Percentiles rank a stretch among this genome's conserved stretches.
These are phyloP conservation scores for Copsychus sechellarum DNA, from an alignment of 2,113 vertebrate genomes.

Conservation along the genomic window DNA sequence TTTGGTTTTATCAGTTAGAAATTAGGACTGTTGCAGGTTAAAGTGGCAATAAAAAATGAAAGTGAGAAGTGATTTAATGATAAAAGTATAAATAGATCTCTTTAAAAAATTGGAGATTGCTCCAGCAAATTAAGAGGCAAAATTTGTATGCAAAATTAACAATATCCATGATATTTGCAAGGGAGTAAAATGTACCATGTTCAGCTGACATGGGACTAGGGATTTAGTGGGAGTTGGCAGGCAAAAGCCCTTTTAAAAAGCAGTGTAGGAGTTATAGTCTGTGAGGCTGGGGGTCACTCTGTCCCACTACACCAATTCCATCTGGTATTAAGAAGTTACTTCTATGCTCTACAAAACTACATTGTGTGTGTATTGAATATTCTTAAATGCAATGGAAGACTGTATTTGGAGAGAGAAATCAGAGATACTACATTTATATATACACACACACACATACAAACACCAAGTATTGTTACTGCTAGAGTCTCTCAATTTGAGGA, in stretches of 20 bases:
- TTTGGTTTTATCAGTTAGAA: not conserved
- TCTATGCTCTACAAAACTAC: not conserved
- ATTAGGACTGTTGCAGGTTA: not conserved
- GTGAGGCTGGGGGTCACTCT: not conserved
- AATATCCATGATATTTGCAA: not conserved
- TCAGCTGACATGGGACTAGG: not conserved
- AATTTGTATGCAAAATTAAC: not conserved
- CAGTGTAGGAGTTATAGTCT: not conserved
- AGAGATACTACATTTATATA: not conserved
- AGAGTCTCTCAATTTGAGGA: not conserved
- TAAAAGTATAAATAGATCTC: not conserved
- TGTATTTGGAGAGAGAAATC: not conserved
- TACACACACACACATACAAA: fast-evolving
- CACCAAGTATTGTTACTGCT: not conserved
- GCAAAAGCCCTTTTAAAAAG: not conserved
- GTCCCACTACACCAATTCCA: not conserved
- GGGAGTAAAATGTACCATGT: not conserved
- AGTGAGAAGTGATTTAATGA: not conserved
- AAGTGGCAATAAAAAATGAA: not conserved
- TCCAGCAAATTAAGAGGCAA: not conserved
- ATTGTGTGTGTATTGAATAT: fast-evolving
- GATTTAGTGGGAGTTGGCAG: not conserved
- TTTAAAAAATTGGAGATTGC: not conserved
- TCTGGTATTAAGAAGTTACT: not conserved
- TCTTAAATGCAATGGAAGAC: not conserved